Evolutionary conservation across 2,888 invertebrate genomes (phyloP).

Genomic region (Leptinotarsa juncta): DNA sequence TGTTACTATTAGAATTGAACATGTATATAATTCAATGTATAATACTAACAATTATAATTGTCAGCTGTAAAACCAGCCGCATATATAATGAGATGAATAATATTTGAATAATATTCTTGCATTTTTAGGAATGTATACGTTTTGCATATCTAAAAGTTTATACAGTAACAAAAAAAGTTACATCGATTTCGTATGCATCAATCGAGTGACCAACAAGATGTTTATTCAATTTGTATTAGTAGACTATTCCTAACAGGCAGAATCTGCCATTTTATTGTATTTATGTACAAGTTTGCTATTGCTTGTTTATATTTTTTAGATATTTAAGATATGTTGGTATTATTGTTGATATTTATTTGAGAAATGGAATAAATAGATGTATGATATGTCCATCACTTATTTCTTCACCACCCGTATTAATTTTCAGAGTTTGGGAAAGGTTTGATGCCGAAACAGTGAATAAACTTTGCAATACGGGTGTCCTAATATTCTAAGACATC

Average conservation of each 20-base stretch:
- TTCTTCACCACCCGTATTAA: too few relatives aligned
- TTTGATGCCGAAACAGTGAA: too few relatives aligned
- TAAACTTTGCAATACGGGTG: too few relatives aligned
- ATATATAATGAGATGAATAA: not conserved
- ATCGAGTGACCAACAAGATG: not conserved
- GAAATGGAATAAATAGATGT: slow-evolving; percentile 16
- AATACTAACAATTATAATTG: not conserved
- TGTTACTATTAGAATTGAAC: not conserved
- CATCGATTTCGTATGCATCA: not conserved
- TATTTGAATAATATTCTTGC: not conserved
- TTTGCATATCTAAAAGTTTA: not conserved
- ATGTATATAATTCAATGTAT: not conserved
- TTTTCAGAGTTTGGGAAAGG: too few relatives aligned
- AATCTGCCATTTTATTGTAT: not conserved
- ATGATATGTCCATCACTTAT: not conserved
- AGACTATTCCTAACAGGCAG: not conserved
- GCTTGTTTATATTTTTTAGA: not conserved
- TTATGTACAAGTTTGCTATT: not conserved
- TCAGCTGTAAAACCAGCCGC: not conserved
- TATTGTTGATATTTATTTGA: slow-evolving; percentile 2
- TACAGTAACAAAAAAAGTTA: not conserved
- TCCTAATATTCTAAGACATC: too few relatives aligned
- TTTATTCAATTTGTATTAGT: not conserved
- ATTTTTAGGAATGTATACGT: not conserved
- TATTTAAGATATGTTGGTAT: slow-evolving; percentile 5